These are phyloP conservation scores for Parazoanthus swiftii DNA, from an alignment of 92 coral and sea anemone genomes.

Conservation along the genomic window DNA sequence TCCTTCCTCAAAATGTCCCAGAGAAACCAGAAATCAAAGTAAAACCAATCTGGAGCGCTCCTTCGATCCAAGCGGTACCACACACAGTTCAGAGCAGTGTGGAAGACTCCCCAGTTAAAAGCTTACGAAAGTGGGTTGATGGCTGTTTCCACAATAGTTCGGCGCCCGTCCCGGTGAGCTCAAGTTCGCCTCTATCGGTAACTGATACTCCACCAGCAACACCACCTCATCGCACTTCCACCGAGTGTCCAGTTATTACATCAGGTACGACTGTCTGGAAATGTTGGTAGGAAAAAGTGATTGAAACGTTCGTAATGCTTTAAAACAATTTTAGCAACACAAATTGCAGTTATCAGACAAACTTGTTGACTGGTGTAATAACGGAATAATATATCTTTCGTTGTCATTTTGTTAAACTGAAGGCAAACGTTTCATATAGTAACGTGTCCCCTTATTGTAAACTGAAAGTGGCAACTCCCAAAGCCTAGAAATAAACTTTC, in stretches of 20 bases:
- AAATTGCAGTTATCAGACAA: slow-evolving; percentile 34
- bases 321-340: slow-evolving; percentile 35
- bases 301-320: slow-evolving; percentile 26
- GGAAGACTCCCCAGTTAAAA: slow-evolving; percentile 97
- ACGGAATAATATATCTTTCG: background rate
- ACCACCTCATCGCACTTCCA: slow-evolving; percentile 73
- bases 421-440: background rate
- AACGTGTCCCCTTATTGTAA: background rate
- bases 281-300: background rate
- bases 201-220: slow-evolving; percentile 90
- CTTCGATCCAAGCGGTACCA: slow-evolving; percentile 30
- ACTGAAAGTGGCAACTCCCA: background rate
- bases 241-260: slow-evolving; percentile 80
- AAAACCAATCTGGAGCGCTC: slow-evolving; percentile 33
- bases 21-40: slow-evolving; percentile 35
- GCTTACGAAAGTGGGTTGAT: slow-evolving; percentile 98
- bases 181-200: slow-evolving; percentile 44
- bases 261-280: slow-evolving; percentile 55
- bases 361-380: slow-evolving; percentile 34
- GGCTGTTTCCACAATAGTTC: slow-evolving; percentile 84
- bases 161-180: slow-evolving; percentile 44
- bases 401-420: no score
- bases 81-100: slow-evolving; percentile 48
- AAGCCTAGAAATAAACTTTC: slow-evolving; percentile 17
- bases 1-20: slow-evolving; percentile 8